These are phyloP conservation scores for Intellagama lesueurii DNA, from an alignment of 2,797 vertebrate genomes.

Conservation along the genomic window DNA sequence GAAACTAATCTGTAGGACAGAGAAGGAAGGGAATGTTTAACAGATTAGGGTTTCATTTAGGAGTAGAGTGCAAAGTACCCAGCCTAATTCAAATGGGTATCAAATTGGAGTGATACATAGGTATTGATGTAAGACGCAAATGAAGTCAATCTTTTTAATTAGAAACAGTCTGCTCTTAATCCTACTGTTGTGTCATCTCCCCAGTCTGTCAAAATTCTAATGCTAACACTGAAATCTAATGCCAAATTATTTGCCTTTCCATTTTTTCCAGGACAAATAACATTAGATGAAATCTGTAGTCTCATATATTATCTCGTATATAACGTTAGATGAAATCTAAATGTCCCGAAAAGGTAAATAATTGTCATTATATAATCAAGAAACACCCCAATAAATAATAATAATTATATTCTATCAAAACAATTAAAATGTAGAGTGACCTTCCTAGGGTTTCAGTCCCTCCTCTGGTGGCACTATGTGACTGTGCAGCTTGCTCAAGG, in stretches of 20 bases:
- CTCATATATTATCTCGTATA: no score
- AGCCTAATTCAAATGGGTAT: background rate
- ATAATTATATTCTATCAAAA: background rate
- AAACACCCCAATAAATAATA: background rate
- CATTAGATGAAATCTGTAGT: background rate
- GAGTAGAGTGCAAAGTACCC: background rate
- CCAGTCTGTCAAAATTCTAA: background rate
- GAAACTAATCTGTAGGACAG: slow-evolving; percentile 87
- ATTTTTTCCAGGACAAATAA: background rate
- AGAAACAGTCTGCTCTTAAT: no score
- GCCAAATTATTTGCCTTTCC: background rate
- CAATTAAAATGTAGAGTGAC: no score
- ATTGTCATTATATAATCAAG: no score
- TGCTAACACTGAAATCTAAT: background rate
- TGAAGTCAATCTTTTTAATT: no score
- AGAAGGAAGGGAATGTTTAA: background rate
- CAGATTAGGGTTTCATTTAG: background rate
- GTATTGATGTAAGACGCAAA: background rate
- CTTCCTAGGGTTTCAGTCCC: no score
- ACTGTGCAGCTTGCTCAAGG: no score
- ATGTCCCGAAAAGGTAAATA: no score
- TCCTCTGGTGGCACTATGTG: no score
- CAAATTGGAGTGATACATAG: background rate
- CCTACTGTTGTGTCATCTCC: background rate
- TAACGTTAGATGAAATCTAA: no score